Evolutionary conservation across 2,113 vertebrate species (phyloP), one percentile per base, ranked within the genome.

Genomic region (Tinamus guttatus): DNA sequence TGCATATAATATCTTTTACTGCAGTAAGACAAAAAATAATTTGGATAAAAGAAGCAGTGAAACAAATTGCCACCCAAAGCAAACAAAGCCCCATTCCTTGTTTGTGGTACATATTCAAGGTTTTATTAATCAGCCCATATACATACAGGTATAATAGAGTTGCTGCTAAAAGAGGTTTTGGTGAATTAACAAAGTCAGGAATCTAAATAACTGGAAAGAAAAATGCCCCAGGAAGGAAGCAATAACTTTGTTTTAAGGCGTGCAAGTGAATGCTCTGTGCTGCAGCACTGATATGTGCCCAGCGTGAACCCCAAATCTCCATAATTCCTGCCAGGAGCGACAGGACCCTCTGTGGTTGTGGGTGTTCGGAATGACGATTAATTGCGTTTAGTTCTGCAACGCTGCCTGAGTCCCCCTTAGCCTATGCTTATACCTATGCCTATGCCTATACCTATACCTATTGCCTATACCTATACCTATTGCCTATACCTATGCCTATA

Each of bases 61-160:
- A 85, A 73, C 45, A 75, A 76, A 92, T 92, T 95, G 88, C 65
- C 77, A 90, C 62, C 19, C 69, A 60, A 60, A 52, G 4, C 77
- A 81, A 25, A 45, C 24, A n/a, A 85, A 90, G 43, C 51, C 79
- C 38, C 40, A 6, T 32, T 94, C 76, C 67, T 32, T 30, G 43
- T 27, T 71, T 63, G 8, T 2, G 70, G 81, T 34, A 9, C 67
- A 6, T 62, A 68, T 85, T 81, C 56, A 64, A 71, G 78, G 41
- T 60, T 91, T 89, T 78, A 93, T 91, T 78, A 59, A 74, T 83
- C 83, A 92, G 68, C 63, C 19, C 0, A 0, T 43, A 10, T 41
- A 41, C 11, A 20, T 22, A 58, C 68, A 77, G 76, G 27, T 74
- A 19, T 54, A 83, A 74, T 32, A 70, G 5, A 54, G 47, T 28